Conservation (phyloP, 2,797 vertebrate species). For the Anniella stebbinsi region DNA sequence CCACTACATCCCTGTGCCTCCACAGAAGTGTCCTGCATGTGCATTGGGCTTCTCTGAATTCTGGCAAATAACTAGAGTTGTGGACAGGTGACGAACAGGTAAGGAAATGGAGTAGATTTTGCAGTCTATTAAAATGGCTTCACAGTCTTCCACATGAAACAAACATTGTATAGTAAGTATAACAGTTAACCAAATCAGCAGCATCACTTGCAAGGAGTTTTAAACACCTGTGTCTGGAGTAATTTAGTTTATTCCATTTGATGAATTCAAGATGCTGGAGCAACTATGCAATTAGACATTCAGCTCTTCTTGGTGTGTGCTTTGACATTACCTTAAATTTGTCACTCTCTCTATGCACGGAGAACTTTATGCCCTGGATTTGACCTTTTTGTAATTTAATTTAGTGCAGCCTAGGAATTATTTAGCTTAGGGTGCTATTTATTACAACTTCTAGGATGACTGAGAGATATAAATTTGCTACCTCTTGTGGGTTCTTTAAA, state of each 20-base stretch:
- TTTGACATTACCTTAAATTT: constrained; percentile 31
- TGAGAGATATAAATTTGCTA: constrained; percentile 49
- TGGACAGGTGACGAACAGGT: background rate
- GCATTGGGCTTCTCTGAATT: background rate
- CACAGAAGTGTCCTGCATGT: background rate
- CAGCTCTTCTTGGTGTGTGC: constrained; percentile 33
- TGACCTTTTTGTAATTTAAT: constrained; percentile 29
- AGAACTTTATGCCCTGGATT: constrained; percentile 41
- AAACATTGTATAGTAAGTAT: background rate
- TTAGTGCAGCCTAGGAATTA: constrained; percentile 9
- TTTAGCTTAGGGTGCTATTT: constrained; percentile 53
- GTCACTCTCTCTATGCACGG: constrained; percentile 52
- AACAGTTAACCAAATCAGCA: background rate
- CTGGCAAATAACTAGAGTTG: background rate
- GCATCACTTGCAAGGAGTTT: background rate
- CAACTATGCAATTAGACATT: constrained; percentile 40
- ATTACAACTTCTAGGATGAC: constrained; percentile 65
- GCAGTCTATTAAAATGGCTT: background rate
- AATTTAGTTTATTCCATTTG: constrained; percentile 25
- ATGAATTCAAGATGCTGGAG: background rate
- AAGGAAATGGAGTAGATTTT: background rate
- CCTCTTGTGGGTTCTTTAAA: background rate
- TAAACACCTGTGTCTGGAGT: background rate
- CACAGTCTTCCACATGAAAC: background rate
- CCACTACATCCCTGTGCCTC: background rate